phyloP scores from a whole-genome alignment of 2,888 invertebrate species.

The Colletes collaris region DNA sequence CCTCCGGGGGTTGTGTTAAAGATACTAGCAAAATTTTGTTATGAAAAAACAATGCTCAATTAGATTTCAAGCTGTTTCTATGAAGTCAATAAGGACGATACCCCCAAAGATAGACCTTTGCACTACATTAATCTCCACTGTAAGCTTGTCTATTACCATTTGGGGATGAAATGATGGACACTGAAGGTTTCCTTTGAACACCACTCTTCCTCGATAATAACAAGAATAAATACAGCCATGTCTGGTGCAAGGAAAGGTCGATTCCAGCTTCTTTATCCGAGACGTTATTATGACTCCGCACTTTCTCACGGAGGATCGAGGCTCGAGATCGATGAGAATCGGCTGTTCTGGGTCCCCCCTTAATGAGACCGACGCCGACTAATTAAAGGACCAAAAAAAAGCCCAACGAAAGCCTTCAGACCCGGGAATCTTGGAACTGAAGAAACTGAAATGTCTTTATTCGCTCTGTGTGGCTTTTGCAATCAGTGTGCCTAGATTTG shows the following conservation, averaged over 20 bases:
- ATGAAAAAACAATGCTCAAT: too few species aligned
- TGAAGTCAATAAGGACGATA: too few species aligned
- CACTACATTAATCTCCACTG: not conserved
- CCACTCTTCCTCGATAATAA: too few species aligned
- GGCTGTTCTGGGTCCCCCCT: slow-evolving; percentile 1
- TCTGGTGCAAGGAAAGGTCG: too few species aligned
- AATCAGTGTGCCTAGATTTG: too few species aligned
- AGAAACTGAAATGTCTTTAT: slow-evolving; percentile 13
- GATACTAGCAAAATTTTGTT: too few species aligned
- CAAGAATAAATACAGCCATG: too few species aligned
- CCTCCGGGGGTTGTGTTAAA: too few species aligned
- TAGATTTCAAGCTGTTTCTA: too few species aligned
- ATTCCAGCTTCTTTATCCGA: not conserved
- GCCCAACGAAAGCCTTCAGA: not conserved
- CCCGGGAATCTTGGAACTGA: slow-evolving; percentile 7
- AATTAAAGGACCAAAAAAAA: slow-evolving; percentile 35
- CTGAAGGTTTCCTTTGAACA: too few species aligned
- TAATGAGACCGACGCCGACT: slow-evolving; percentile 27
- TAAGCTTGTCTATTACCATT: too few species aligned
- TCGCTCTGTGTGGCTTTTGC: not conserved
- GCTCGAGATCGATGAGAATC: slow-evolving; percentile 35
- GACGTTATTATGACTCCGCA: slow-evolving; percentile 9
- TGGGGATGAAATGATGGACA: too few species aligned
- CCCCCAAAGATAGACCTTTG: not conserved
- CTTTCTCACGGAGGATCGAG: slow-evolving; percentile 13